Percentiles rank a stretch among this genome's conserved stretches.
Conservation (phyloP, 2,113 vertebrate species). For the Alectura lathami region DNA sequence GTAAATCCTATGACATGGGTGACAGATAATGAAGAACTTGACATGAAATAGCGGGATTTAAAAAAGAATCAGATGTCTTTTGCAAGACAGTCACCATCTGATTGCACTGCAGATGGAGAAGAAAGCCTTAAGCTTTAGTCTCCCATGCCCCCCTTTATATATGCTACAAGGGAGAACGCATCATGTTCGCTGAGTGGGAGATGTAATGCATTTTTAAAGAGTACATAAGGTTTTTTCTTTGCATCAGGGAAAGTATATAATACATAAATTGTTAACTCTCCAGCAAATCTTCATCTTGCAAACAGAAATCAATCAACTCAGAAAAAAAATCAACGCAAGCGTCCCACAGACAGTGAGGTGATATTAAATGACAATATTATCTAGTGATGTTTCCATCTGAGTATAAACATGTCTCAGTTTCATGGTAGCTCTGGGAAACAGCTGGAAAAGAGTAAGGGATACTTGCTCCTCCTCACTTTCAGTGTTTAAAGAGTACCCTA, state of each 20-base stretch:
- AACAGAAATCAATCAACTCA: constrained; percentile 15
- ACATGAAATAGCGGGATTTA: neutral
- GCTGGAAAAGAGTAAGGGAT: constrained; percentile 27
- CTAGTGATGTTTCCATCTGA: constrained; percentile 41
- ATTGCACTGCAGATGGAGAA: neutral
- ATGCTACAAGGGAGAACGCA: neutral
- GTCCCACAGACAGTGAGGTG: neutral
- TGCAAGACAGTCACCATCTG: neutral
- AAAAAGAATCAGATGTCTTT: constrained; percentile 12
- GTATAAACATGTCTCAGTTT: constrained; percentile 19
- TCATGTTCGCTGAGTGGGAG: neutral
- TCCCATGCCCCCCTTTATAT: neutral
- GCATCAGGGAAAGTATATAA: neutral
- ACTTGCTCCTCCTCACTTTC: neutral
- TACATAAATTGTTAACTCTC: neutral
- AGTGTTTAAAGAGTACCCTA: constrained; percentile 47
- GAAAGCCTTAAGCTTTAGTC: neutral
- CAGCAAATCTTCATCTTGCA: neutral
- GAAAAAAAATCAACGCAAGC: neutral
- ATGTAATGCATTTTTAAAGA: neutral
- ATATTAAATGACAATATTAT: constrained; percentile 42
- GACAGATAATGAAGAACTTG: neutral
- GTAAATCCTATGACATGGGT: neutral
- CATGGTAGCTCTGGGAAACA: constrained; percentile 36
- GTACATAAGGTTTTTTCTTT: neutral